Conservation (phyloP, 2,888 invertebrate species). For the Phaedon cochleariae region DNA sequence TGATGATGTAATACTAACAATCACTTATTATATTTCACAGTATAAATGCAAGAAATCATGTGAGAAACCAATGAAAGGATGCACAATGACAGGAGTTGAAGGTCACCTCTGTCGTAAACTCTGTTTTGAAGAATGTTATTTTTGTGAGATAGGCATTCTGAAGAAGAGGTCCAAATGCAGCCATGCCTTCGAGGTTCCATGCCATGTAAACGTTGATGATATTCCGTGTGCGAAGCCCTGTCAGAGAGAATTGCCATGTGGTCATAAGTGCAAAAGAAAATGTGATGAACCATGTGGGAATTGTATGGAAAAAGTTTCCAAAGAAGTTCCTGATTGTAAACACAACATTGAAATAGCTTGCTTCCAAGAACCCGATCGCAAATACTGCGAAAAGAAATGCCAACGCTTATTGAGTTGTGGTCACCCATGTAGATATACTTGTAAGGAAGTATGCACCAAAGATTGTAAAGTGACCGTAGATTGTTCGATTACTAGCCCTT, state of each 20-base stretch:
- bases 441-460: no score
- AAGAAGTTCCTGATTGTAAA: no score
- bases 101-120: slow-evolving; percentile 46
- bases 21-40: no score
- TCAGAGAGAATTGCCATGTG: slow-evolving; percentile 62
- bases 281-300: slow-evolving; percentile 63
- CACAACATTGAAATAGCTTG: no score
- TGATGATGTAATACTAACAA: no score
- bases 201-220: slow-evolving; percentile 60
- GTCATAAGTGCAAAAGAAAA: slow-evolving; percentile 62
- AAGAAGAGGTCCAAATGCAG: slow-evolving; percentile 64
- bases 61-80: slow-evolving; percentile 61
- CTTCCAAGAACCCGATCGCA: no score
- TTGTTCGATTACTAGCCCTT: slow-evolving; percentile 55
- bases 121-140: slow-evolving; percentile 66
- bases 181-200: slow-evolving; percentile 61
- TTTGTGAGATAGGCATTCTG: slow-evolving; percentile 61
- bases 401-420: no score
- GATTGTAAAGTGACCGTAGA: slow-evolving; percentile 57
- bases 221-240: slow-evolving; percentile 64
- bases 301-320: no score
- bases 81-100: slow-evolving; percentile 50
- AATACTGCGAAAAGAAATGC: no score
- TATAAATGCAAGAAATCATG: slow-evolving; percentile 64
- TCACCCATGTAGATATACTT: no score